These are phyloP conservation scores for Melanogrammus aeglefinus DNA, from an alignment of 2,797 vertebrate species.

Conservation along the genomic window DNA sequence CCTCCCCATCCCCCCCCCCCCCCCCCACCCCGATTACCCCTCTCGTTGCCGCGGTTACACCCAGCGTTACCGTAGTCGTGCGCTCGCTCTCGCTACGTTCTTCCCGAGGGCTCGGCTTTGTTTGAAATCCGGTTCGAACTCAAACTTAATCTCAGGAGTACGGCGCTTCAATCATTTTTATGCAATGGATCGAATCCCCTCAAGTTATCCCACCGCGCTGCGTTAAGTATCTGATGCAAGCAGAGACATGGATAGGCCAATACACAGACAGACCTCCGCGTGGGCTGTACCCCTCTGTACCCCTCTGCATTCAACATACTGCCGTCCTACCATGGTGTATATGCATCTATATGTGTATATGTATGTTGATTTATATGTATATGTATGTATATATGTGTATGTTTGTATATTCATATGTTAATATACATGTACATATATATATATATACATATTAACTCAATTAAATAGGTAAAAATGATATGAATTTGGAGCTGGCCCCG, in stretches of 20 bases:
- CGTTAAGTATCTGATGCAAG: background rate
- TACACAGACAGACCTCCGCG: background rate
- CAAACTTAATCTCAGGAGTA: background rate
- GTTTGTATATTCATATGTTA: too few species aligned
- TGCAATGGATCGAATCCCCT: background rate
- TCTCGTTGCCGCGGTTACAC: background rate
- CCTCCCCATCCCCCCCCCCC: conserved; percentile 13
- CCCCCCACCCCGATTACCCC: background rate
- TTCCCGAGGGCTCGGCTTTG: background rate
- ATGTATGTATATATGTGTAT: too few species aligned
- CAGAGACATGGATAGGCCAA: background rate
- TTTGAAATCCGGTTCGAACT: background rate
- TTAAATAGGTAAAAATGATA: too few species aligned
- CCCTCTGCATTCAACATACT: background rate
- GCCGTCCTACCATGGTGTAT: too few species aligned
- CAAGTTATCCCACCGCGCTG: background rate
- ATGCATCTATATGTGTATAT: too few species aligned
- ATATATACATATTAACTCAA: background rate
- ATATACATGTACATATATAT: background rate
- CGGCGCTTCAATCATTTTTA: background rate
- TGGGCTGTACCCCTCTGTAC: background rate
- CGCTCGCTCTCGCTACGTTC: background rate
- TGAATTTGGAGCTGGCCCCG: background rate
- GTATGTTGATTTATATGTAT: too few species aligned
- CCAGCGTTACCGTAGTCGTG: background rate